Evolutionary conservation across 2,797 vertebrate genomes (phyloP), one percentile per base, ranked within the genome.

Genomic region (Urosaurus nigricauda): DNA sequence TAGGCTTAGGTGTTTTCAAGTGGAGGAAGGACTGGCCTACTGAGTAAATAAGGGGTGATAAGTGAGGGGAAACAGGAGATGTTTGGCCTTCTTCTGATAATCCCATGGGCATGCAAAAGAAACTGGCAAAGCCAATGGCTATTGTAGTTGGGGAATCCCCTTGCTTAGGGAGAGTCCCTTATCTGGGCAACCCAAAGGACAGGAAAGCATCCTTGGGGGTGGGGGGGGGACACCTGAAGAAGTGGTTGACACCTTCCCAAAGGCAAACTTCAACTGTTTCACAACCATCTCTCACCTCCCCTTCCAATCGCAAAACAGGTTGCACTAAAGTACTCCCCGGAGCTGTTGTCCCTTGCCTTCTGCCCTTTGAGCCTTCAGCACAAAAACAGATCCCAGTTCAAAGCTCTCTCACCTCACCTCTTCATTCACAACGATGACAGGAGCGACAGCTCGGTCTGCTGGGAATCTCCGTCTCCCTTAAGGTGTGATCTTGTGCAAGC

Each of bases 61-160:
- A 32, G 74, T 26, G 40, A 65, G 24, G 26, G 9, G 11, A 32
- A 32, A 13, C 40, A 7, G 29, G 11, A 0, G 3, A 16, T 40
- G 5, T n/a, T 17, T 74, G n/a, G 16, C 47, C n/a, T 79, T 24
- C 9, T 43, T 37, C 8, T 17, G 11, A 32, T 68, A 14, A 65
- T 26, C 80, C 51, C 26, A 19, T 83, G 70, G 56, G 29, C 37
- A n/a, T 60, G 71, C 80, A 47, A 91, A 71, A 91, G 83, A 90
- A 93, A 93, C 92, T 93, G 92, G 94, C 92, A 95, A 93, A 93
- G 92, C 51, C 92, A 94, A 90, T 92, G 92, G 94, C 94, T 94
- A 90, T 93, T 93, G 93, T 86, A 93, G 85, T 92, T 93, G 93
- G 94, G 94, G 91, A 96, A 95, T 65, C 40, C 53, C 79, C 43